Evolutionary conservation across 2,888 invertebrate genomes (phyloP), one percentile per base, ranked within the genome.

Genomic region (Leptinotarsa rubiginosa): DNA sequence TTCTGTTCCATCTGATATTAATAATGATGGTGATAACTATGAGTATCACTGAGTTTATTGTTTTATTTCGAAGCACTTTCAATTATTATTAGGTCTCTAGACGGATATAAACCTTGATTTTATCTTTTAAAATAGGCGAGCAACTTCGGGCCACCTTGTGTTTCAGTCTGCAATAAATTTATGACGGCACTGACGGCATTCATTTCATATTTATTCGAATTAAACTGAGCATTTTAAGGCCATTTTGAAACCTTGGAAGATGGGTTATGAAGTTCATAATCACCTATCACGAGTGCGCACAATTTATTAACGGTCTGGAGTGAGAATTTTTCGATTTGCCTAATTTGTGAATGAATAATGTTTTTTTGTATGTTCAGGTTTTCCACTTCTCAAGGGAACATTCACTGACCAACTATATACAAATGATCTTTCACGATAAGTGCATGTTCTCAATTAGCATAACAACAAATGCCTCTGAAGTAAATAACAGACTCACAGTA

Each of bases 201-300:
- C 80, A 81, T 78, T 75, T 80, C 79, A 77, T 76, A 77, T 77
- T 78, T 62, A 72, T 74, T 77, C 77, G 73, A 72, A 73, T 69
- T 78, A 79, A 78, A 79, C 80, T 82, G 81, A 81, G 82, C 81
- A 81, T 79, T 79, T 81, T 85, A 83, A 85, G 84, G 84, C 84
- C 85, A 82, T 85, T 84, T 75, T 79, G 79, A 79, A 85, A 84
- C 84, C 84, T 83, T 82, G 82, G 80, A 82, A 83, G 81, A 82
- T 78, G 73, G 77, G 78, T 79, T 76, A 77, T 71, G 74, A 74
- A 72, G 73, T 76, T 77, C 72, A 49, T 56, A 15, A 18, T 10
- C n/a, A 10, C 12, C 20, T 22, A 49, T 62, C 64, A 41, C 59
- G 25, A 18, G 70, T 67, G 64, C 65, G 49, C 69, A 69, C 31